phyloP scores from a whole-genome alignment of 2,888 invertebrate genomes.

The Latrodectus elegans region DNA sequence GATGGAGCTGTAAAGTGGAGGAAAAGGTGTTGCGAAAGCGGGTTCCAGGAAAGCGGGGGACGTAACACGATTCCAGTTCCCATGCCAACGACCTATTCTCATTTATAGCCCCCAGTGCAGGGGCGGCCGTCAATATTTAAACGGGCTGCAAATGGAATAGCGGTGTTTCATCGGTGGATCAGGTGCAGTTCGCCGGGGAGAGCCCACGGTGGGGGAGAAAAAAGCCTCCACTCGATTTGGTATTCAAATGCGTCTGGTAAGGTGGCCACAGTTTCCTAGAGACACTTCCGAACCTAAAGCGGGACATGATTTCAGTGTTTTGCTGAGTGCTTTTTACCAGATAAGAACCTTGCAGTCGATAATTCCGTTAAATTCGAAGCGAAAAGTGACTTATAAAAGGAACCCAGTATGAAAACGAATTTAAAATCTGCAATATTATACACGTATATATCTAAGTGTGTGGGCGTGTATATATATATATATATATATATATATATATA shows the following conservation, averaged over 20 bases:
- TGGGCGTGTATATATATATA: too few relatives aligned
- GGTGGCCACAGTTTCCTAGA: too few relatives aligned
- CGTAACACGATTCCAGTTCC: slow-evolving; percentile 16
- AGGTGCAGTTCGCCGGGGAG: background rate
- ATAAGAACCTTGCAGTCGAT: too few relatives aligned
- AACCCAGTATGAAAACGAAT: too few relatives aligned
- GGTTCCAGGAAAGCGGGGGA: background rate
- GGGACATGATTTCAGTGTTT: too few relatives aligned
- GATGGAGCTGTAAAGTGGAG: background rate
- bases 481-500: too few relatives aligned
- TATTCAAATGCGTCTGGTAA: background rate
- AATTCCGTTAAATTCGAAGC: too few relatives aligned
- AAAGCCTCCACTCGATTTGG: slow-evolving; percentile 2
- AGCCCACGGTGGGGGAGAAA: background rate
- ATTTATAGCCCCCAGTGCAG: background rate
- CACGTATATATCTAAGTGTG: too few relatives aligned
- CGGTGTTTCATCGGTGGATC: background rate
- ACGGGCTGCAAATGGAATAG: slow-evolving; percentile 13
- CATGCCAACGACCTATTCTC: slow-evolving; percentile 1
- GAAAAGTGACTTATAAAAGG: too few relatives aligned
- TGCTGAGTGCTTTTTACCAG: too few relatives aligned
- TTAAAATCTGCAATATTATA: too few relatives aligned
- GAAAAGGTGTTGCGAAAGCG: background rate
- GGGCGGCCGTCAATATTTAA: slow-evolving; percentile 16
- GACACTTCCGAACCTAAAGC: too few relatives aligned